phyloP scores from a whole-genome alignment of 1,140 invertebrate species.

The Saxidomus purpurata region DNA sequence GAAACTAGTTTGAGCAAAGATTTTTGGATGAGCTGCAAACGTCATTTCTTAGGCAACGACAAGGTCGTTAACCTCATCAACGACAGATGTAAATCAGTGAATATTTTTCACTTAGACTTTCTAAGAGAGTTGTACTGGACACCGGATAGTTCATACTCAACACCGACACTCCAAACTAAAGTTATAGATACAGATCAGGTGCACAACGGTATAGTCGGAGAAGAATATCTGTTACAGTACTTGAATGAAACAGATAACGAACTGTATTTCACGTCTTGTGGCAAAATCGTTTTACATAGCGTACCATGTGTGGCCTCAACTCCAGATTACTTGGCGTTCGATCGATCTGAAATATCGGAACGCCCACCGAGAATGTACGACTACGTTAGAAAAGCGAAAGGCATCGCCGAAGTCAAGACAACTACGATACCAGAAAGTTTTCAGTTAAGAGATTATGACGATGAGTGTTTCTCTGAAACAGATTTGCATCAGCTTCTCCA shows the following conservation, averaged over 20 bases:
- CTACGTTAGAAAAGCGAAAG: neutral
- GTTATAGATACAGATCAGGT: neutral
- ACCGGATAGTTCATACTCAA: neutral
- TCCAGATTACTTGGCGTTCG: neutral
- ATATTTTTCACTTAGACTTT: neutral
- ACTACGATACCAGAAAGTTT: neutral
- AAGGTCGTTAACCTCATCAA: neutral
- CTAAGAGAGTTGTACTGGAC: neutral
- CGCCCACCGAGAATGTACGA: neutral
- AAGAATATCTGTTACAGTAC: neutral
- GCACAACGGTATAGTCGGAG: neutral
- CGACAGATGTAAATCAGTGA: neutral
- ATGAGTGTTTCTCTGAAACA: neutral
- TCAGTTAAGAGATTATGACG: neutral
- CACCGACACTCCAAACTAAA: neutral
- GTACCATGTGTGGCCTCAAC: neutral
- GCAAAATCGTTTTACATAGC: neutral
- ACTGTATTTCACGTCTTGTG: neutral
- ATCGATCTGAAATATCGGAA: neutral
- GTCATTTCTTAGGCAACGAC: slow-evolving; percentile 2
- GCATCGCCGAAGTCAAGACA: neutral
- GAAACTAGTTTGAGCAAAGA: neutral
- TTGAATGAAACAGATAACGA: neutral
- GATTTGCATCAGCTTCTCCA: neutral
- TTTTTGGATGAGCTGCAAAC: neutral